Evolutionary conservation across 2,888 invertebrate genomes (phyloP).

Genomic region (Xestia xanthographa): DNA sequence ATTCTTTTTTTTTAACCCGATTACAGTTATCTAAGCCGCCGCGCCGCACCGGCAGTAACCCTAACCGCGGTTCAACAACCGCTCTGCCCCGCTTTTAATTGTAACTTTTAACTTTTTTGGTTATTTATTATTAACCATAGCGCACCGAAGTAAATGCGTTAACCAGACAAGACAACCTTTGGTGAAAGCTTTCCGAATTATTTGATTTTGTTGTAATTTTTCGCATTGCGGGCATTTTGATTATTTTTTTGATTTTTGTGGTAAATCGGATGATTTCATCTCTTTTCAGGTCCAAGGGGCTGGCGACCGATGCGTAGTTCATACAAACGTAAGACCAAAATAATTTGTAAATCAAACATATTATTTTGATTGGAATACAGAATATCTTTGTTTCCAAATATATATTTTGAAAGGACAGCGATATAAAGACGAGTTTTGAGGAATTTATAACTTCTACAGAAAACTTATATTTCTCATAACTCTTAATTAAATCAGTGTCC

Average conservation of each 20-base stretch:
- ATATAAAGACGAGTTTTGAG: no score
- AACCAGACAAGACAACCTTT: slow-evolving; percentile 51
- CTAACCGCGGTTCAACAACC: slow-evolving; percentile 59
- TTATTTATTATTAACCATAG: slow-evolving; percentile 64
- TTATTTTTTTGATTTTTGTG: neutral
- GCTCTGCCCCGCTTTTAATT: slow-evolving; percentile 66
- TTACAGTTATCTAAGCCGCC: neutral
- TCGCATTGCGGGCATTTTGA: neutral
- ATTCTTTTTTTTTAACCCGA: neutral
- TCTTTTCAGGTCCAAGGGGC: neutral
- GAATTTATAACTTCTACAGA: no score
- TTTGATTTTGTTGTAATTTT: slow-evolving; percentile 44
- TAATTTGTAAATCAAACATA: no score
- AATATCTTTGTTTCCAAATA: no score
- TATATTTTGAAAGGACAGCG: no score
- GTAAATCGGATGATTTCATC: neutral
- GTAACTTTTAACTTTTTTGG: slow-evolving; percentile 68
- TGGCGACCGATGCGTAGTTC: no score
- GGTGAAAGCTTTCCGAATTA: slow-evolving; percentile 51
- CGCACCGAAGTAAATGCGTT: slow-evolving; percentile 57
- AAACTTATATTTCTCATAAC: no score
- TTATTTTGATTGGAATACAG: no score
- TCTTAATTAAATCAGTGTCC: no score
- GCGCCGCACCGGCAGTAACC: slow-evolving; percentile 51
- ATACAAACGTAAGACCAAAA: no score